These are phyloP conservation scores for Lottia gigantea DNA, from an alignment of 2,888 invertebrate species.

Conservation along the genomic window DNA sequence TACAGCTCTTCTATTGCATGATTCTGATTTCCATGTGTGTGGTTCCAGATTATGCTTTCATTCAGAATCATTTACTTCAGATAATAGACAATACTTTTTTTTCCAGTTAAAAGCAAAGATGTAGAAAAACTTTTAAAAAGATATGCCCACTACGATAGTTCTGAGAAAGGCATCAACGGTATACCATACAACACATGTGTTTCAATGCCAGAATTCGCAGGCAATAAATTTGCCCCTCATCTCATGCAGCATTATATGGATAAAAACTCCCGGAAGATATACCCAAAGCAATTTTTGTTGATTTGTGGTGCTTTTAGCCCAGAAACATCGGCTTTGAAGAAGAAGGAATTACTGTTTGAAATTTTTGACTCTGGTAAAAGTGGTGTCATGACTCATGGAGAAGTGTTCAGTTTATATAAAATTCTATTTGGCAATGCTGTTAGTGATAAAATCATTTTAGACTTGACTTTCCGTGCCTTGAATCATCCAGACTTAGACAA, in stretches of 20 bases:
- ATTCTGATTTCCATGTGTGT: no score
- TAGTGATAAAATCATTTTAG: slow-evolving; percentile 53
- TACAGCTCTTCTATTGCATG: no score
- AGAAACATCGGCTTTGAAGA: slow-evolving; percentile 38
- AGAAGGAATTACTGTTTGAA: slow-evolving; percentile 53
- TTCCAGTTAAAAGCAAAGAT: slow-evolving; percentile 44
- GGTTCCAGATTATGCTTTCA: no score
- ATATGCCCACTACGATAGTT: slow-evolving; percentile 41
- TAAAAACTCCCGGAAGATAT: slow-evolving; percentile 35
- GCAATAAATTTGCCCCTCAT: slow-evolving; percentile 42
- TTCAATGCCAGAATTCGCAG: slow-evolving; percentile 50
- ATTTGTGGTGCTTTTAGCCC: slow-evolving; percentile 46
- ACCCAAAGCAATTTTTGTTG: slow-evolving; percentile 44
- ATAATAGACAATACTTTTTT: no score
- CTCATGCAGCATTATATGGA: slow-evolving; percentile 42
- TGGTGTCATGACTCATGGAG: slow-evolving; percentile 47
- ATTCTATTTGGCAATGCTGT: slow-evolving; percentile 41
- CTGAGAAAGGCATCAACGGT: slow-evolving; percentile 40
- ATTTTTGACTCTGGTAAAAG: slow-evolving; percentile 47
- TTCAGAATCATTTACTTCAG: no score
- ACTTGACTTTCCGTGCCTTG: slow-evolving; percentile 45
- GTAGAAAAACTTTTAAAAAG: slow-evolving; percentile 39
- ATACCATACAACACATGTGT: slow-evolving; percentile 42
- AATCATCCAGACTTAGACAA: slow-evolving; percentile 41
- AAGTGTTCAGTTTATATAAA: slow-evolving; percentile 50